Evolutionary conservation across 2,113 vertebrate genomes (phyloP).

Genomic region (Synodontis membranacea): DNA sequence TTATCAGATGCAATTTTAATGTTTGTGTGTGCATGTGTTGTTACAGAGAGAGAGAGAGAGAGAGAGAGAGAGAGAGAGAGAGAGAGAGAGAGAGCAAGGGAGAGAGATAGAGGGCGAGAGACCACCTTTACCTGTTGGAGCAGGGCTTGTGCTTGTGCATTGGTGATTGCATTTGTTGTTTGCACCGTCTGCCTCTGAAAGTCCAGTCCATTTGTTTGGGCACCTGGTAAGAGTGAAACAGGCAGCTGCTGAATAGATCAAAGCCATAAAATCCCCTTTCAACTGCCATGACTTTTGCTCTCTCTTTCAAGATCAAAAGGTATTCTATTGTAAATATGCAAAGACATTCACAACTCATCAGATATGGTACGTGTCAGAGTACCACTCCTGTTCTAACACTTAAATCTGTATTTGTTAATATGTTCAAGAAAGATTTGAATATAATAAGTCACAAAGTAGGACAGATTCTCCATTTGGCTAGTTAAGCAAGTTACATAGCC

Average conservation of each 20-base stretch:
- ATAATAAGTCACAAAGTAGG: background rate
- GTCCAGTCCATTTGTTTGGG: constrained; percentile 97
- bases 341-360: constrained; percentile 2
- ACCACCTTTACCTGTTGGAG: constrained; percentile 89
- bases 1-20: constrained; percentile 9
- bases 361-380: constrained; percentile 1
- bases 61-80: background rate
- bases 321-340: constrained; percentile 34
- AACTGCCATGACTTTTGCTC: constrained; percentile 28
- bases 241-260: constrained; percentile 23
- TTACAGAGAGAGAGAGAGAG: background rate
- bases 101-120: background rate
- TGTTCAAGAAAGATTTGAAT: background rate
- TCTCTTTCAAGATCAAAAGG: constrained; percentile 27
- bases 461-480: background rate
- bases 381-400: background rate
- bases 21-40: constrained; percentile 17
- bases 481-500: background rate
- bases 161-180: constrained; percentile 89
- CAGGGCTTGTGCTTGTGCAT: constrained; percentile 96
- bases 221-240: constrained; percentile 75
- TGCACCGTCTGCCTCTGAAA: constrained; percentile 94
- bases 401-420: background rate
- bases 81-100: background rate
- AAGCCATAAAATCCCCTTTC: constrained; percentile 45